phyloP scores from a whole-genome alignment of 2,888 invertebrate species.

The Endotricha flammealis region DNA sequence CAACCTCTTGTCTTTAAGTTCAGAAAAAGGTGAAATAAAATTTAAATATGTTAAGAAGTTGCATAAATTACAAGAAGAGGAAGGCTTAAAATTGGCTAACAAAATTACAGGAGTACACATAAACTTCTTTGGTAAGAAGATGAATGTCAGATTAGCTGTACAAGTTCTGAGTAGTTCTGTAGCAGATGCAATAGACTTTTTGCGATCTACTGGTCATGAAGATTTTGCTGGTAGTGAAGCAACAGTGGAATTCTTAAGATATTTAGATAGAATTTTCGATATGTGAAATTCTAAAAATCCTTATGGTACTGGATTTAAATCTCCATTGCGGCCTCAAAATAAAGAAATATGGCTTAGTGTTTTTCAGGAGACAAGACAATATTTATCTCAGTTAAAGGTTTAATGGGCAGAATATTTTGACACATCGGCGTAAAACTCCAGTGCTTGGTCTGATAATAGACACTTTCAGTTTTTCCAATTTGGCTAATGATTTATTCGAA shows the following conservation, averaged over 20 bases:
- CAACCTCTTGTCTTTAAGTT: constrained; percentile 7
- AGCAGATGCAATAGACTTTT: constrained; percentile 12
- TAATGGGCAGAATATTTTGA: constrained; percentile 1
- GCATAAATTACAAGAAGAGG: not conserved
- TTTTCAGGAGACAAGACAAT: constrained; percentile 12
- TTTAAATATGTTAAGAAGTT: constrained; percentile 2
- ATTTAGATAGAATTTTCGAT: constrained; percentile 14
- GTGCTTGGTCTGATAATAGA: too few relatives aligned
- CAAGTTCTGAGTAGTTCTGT: not conserved
- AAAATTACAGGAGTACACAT: constrained; percentile 4
- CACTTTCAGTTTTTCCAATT: too few relatives aligned
- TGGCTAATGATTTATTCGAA: too few relatives aligned
- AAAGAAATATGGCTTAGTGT: not conserved
- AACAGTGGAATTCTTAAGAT: constrained; percentile 10
- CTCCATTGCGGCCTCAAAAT: constrained; percentile 7
- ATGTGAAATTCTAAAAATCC: constrained; percentile 10
- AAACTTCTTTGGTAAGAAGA: constrained; percentile 8
- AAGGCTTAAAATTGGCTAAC: constrained; percentile 9
- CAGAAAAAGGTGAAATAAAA: constrained; percentile 2
- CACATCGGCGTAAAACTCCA: too few relatives aligned
- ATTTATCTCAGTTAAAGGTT: constrained; percentile 10
- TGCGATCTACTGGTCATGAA: constrained; percentile 10
- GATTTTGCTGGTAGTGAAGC: constrained; percentile 14
- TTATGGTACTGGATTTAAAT: constrained; percentile 13
- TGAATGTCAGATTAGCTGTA: constrained; percentile 6